phyloP scores from a whole-genome alignment of 2,797 vertebrate genomes.

The Halcyon chelicuti region DNA sequence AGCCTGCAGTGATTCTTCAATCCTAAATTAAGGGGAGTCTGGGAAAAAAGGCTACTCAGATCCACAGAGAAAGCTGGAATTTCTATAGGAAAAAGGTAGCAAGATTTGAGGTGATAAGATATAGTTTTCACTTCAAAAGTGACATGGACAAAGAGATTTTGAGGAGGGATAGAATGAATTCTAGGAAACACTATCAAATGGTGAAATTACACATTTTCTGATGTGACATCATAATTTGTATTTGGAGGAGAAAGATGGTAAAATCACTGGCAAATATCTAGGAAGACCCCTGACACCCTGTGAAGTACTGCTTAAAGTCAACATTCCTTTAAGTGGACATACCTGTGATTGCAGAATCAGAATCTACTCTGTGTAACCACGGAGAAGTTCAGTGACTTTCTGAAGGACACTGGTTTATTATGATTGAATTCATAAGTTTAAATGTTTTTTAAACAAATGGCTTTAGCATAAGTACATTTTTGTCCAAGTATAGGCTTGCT shows the following conservation, averaged over 20 bases:
- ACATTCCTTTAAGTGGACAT: background rate
- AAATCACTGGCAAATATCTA: background rate
- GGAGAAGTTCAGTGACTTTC: conserved; percentile 29
- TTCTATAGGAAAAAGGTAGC: background rate
- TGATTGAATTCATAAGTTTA: conserved; percentile 18
- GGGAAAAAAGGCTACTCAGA: too few relatives aligned
- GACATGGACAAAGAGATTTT: background rate
- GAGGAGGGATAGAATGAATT: background rate
- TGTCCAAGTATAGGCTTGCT: background rate
- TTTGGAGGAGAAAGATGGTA: background rate
- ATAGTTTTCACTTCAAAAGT: background rate
- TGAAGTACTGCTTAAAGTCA: background rate
- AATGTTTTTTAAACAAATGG: conserved; percentile 50
- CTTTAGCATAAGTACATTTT: conserved; percentile 34
- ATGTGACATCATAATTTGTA: background rate
- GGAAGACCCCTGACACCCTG: background rate
- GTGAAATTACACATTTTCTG: background rate
- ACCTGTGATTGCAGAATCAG: background rate
- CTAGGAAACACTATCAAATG: background rate
- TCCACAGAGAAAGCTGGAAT: background rate
- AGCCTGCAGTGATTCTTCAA: background rate
- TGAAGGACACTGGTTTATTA: conserved; percentile 44
- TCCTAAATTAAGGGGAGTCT: background rate
- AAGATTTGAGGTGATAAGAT: background rate
- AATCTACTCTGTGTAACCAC: background rate